A percentile compares a stretch with the other conserved stretches of the same genome.
These are phyloP conservation scores for Parasteatoda tepidariorum DNA, from an alignment of 1,140 invertebrate species.

Conservation along the genomic window DNA sequence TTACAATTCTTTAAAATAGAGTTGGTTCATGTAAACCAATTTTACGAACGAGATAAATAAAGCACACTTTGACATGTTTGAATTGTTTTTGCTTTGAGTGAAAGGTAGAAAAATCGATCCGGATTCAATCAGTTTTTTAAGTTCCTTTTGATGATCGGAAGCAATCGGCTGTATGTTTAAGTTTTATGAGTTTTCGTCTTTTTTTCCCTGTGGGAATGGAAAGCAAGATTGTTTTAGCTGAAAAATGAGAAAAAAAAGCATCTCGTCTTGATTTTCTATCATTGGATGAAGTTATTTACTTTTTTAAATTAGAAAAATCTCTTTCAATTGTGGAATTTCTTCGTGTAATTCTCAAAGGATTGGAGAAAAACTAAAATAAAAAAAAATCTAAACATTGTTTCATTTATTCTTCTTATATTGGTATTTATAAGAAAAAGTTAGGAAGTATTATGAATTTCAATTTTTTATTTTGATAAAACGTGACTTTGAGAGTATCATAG, in stretches of 20 bases:
- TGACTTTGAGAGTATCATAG: no score
- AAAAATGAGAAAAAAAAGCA: not conserved
- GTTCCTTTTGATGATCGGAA: not conserved
- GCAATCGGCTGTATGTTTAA: not conserved
- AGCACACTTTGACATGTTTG: not conserved
- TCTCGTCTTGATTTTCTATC: not conserved
- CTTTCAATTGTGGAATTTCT: no score
- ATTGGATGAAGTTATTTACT: not conserved
- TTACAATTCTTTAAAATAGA: no score
- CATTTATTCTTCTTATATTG: no score
- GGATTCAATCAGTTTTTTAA: not conserved
- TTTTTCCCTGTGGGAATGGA: not conserved
- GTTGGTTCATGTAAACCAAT: no score
- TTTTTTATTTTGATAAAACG: no score
- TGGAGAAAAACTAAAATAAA: no score
- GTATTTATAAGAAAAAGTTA: no score
- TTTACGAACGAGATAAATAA: not conserved
- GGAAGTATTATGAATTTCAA: no score
- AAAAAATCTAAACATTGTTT: no score
- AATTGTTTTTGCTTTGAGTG: not conserved
- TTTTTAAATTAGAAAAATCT: not conserved
- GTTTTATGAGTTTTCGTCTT: not conserved
- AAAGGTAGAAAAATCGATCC: conserved; percentile 1
- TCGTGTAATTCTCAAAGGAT: no score
- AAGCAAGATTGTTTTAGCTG: not conserved